Evolutionary conservation across 1,140 invertebrate genomes (phyloP).

Genomic region (Adoxophyes honmai): DNA sequence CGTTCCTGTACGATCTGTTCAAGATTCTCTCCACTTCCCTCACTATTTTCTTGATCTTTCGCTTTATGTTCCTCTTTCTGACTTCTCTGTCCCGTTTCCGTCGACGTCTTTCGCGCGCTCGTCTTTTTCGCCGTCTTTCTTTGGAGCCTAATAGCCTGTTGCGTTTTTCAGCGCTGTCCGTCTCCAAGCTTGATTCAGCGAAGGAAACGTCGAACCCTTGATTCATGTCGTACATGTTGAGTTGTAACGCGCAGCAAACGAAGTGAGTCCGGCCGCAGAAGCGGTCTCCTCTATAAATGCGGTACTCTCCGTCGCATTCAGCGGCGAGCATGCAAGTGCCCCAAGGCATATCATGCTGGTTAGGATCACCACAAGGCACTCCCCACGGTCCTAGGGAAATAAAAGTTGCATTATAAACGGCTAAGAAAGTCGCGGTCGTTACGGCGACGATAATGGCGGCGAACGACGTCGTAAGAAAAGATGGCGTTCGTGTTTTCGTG

Average conservation of each 20-base stretch:
- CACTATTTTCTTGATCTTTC: slow-evolving; percentile 49
- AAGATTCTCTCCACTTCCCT: slow-evolving; percentile 54
- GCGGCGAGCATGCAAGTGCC: background rate
- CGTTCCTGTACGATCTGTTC: slow-evolving; percentile 46
- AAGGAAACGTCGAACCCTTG: slow-evolving; percentile 58
- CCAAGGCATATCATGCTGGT: slow-evolving; percentile 16
- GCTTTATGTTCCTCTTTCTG: slow-evolving; percentile 50
- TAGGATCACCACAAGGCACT: slow-evolving; percentile 8
- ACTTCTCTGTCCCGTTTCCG: slow-evolving; percentile 40
- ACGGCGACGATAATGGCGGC: too few relatives aligned
- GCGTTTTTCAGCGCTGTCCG: slow-evolving; percentile 46
- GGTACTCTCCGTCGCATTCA: background rate
- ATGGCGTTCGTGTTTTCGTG: too few relatives aligned
- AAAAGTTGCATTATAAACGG: background rate
- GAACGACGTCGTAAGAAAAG: too few relatives aligned
- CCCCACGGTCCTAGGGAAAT: slow-evolving; percentile 7
- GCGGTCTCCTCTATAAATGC: slow-evolving; percentile 11
- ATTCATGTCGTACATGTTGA: slow-evolving; percentile 38
- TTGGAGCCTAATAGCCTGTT: slow-evolving; percentile 32
- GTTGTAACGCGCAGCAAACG: slow-evolving; percentile 1
- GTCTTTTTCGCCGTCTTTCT: slow-evolving; percentile 30
- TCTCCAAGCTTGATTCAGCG: slow-evolving; percentile 39
- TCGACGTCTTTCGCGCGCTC: slow-evolving; percentile 26
- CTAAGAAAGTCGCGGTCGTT: too few relatives aligned
- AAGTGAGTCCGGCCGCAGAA: slow-evolving; percentile 14